Evolutionary conservation across 2,113 vertebrate genomes (phyloP).

Genomic region (Campylomormyrus numenius): DNA sequence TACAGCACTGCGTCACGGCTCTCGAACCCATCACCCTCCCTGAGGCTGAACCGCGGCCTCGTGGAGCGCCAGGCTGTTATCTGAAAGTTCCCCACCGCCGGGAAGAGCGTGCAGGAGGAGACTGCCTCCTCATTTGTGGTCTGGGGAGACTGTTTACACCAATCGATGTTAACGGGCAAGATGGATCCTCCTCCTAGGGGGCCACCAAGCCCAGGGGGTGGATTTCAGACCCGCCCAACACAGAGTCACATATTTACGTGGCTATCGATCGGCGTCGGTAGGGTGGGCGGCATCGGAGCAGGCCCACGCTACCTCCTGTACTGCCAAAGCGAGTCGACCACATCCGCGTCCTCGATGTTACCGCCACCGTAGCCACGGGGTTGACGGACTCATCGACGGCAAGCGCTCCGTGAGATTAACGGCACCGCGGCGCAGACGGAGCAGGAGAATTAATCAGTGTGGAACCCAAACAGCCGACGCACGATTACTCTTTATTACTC

Average conservation of each 20-base stretch:
- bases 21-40: neutral
- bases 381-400: neutral
- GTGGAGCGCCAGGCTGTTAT: neutral
- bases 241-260: neutral
- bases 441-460: neutral
- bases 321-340: neutral
- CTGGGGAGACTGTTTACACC: neutral
- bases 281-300: neutral
- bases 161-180: slow-evolving; percentile 14
- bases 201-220: neutral
- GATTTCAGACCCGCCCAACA: neutral
- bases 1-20: neutral
- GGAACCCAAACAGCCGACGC: neutral
- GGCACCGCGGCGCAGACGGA: neutral
- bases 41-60: neutral
- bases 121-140: neutral
- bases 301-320: neutral
- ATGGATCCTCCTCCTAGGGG: neutral
- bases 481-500: neutral
- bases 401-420: neutral
- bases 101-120: neutral
- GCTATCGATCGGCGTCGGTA: slow-evolving; percentile 7
- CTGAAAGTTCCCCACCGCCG: neutral
- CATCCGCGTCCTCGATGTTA: neutral
- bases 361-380: neutral